Conservation (phyloP, 2,888 invertebrate species). For the Orchesellides sinensis region DNA sequence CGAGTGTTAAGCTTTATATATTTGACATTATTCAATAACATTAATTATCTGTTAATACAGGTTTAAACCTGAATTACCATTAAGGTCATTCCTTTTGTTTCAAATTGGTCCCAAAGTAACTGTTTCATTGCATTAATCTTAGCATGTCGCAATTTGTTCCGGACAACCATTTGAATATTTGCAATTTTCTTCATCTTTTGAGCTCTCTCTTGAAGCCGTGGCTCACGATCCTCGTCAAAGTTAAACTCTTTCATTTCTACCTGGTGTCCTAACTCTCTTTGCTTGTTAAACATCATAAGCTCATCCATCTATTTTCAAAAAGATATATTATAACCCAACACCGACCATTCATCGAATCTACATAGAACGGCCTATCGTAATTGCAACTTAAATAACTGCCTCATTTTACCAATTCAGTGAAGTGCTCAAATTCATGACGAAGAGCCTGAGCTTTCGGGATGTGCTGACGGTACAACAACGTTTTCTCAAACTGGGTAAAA, state of each 20-base stretch:
- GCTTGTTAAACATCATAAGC: constrained; percentile 65
- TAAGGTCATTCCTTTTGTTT: constrained; percentile 67
- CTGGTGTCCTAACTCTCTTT: constrained; percentile 52
- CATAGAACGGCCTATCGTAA: too few species aligned
- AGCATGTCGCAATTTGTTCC: constrained; percentile 67
- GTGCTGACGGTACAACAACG: constrained; percentile 48
- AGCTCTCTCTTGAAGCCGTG: constrained; percentile 55
- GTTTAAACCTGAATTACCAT: constrained; percentile 65
- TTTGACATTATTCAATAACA: neutral
- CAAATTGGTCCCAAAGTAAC: constrained; percentile 69
- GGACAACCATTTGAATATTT: constrained; percentile 55
- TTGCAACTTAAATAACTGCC: too few species aligned
- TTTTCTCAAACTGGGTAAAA: constrained; percentile 58
- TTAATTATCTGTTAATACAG: neutral
- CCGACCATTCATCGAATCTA: too few species aligned
- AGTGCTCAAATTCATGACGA: constrained; percentile 31
- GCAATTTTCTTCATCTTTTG: constrained; percentile 62
- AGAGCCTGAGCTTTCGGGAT: constrained; percentile 44
- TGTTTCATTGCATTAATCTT: constrained; percentile 66
- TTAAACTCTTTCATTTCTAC: constrained; percentile 64
- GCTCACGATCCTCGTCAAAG: constrained; percentile 70
- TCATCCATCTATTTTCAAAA: constrained; percentile 63
- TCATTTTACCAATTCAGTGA: constrained; percentile 48
- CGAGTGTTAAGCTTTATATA: neutral
- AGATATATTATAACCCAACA: neutral